These are phyloP conservation scores for Anthopleura sola DNA, from an alignment of 64 coral and sea anemone species.

Conservation along the genomic window DNA sequence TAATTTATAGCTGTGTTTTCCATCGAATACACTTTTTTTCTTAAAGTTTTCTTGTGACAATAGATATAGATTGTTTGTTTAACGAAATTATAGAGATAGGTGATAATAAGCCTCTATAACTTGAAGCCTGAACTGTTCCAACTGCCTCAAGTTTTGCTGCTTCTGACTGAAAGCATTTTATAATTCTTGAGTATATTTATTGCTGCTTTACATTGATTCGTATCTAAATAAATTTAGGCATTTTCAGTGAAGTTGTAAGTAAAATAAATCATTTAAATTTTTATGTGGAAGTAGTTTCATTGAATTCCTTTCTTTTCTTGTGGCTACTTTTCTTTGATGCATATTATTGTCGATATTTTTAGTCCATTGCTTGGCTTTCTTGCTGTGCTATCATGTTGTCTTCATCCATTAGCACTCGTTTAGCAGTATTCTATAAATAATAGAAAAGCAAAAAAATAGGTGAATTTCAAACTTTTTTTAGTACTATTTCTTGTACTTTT, in stretches of 20 bases:
- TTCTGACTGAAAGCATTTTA: too few relatives aligned
- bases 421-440: not conserved
- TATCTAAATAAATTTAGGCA: not conserved
- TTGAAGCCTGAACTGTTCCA: too few relatives aligned
- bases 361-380: not conserved
- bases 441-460: too few relatives aligned
- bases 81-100: too few relatives aligned
- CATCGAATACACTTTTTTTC: too few relatives aligned
- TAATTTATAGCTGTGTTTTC: too few relatives aligned
- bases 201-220: not conserved
- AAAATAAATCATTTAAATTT: not conserved
- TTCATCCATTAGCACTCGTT: not conserved
- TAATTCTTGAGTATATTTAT: not conserved
- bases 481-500: too few relatives aligned
- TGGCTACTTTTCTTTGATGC: not conserved
- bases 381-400: not conserved
- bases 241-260: not conserved
- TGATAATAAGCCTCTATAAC: too few relatives aligned
- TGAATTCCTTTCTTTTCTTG: not conserved
- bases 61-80: too few relatives aligned
- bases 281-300: not conserved
- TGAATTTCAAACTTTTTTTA: too few relatives aligned
- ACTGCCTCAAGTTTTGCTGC: too few relatives aligned
- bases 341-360: not conserved
- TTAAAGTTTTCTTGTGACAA: too few relatives aligned